Evolutionary conservation across 2,797 vertebrate genomes (phyloP).

Genomic region (Antrozous pallidus): DNA sequence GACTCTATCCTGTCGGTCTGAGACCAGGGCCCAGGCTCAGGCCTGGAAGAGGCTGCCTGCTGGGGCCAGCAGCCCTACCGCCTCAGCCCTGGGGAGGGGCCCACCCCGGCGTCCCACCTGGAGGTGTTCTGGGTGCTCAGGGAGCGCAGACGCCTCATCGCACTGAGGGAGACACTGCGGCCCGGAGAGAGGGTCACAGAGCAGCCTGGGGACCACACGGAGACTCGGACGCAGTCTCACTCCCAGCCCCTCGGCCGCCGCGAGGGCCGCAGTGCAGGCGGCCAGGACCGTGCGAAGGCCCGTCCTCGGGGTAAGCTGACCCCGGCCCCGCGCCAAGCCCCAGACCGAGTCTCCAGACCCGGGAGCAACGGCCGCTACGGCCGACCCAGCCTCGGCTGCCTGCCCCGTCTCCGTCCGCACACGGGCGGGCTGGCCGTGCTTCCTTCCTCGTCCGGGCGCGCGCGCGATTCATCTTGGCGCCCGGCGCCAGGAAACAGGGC

Average conservation of each 20-base stretch:
- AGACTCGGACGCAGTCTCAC: neutral
- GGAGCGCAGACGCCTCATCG: neutral
- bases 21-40: neutral
- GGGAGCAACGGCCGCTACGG: too few relatives aligned
- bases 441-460: neutral
- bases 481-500: neutral
- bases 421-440: neutral
- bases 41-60: neutral
- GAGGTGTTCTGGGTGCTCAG: neutral
- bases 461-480: neutral
- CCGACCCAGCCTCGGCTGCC: neutral
- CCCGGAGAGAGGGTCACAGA: neutral
- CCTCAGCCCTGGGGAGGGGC: neutral
- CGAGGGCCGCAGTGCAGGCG: neutral
- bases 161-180: neutral
- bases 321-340: neutral
- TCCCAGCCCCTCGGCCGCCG: neutral
- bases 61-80: neutral
- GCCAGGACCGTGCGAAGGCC: neutral
- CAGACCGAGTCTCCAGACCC: neutral
- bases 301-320: fast-evolving
- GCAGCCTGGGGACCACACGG: neutral
- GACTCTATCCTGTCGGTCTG: neutral
- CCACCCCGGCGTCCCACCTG: neutral
- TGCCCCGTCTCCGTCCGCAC: neutral